phyloP scores from a whole-genome alignment of 2,113 vertebrate species.

The Sylvia atricapilla region DNA sequence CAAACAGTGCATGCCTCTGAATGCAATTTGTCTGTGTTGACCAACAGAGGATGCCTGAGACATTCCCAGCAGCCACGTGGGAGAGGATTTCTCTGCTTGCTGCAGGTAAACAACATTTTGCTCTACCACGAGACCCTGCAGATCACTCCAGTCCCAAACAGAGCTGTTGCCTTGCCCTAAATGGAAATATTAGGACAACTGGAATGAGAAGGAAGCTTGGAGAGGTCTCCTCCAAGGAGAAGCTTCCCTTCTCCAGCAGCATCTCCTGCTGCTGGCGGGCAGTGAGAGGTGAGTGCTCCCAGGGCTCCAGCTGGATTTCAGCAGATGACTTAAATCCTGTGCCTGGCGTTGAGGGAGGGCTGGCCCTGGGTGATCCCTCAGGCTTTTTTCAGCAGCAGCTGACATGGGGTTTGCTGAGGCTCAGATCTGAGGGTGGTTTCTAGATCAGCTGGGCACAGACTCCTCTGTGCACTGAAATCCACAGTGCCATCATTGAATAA shows the following conservation, averaged over 20 bases:
- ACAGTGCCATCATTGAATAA: accelerated
- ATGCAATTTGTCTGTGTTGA: not conserved
- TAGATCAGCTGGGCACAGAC: not conserved
- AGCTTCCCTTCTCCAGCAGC: not conserved
- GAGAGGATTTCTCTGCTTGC: not conserved
- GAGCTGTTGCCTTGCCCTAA: not conserved
- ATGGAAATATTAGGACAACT: not conserved
- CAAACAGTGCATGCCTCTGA: not conserved
- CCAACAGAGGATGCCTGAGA: not conserved
- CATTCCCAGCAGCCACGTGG: not conserved
- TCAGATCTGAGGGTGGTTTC: not conserved
- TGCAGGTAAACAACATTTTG: constrained; percentile 3
- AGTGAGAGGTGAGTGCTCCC: not conserved
- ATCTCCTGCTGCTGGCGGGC: not conserved
- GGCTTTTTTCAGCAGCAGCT: not conserved
- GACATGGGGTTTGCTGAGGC: accelerated
- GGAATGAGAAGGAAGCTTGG: not conserved
- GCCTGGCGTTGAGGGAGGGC: not conserved
- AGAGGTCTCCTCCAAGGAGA: not conserved
- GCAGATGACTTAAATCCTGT: not conserved
- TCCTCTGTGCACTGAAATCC: accelerated
- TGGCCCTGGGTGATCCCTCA: not conserved
- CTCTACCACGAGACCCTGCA: not conserved
- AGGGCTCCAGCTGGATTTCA: not conserved
- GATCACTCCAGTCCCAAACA: not conserved